Evolutionary conservation across 2,113 vertebrate species (phyloP).

Genomic region (Anas platyrhynchos): DNA sequence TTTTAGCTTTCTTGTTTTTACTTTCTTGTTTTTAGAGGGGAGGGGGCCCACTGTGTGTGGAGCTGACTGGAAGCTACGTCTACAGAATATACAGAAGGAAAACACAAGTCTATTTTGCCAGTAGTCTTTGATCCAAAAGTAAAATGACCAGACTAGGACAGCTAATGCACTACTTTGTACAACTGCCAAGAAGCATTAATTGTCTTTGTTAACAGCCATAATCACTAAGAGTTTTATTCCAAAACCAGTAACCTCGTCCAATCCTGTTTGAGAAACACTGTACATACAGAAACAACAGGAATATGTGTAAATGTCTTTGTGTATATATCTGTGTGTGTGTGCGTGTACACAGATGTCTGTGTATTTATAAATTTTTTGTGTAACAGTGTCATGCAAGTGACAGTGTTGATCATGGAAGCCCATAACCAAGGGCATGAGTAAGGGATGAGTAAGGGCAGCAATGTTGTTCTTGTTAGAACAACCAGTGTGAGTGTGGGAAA

Average conservation of each 20-base stretch:
- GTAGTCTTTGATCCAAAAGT: background rate
- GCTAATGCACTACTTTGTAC: background rate
- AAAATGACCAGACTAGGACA: background rate
- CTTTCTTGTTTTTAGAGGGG: background rate
- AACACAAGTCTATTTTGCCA: background rate
- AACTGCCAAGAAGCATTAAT: background rate
- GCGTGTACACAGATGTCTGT: background rate
- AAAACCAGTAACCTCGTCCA: background rate
- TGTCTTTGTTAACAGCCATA: background rate
- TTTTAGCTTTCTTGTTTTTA: background rate
- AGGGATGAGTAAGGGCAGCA: background rate
- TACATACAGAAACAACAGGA: background rate
- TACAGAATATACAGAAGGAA: background rate
- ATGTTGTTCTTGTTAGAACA: background rate
- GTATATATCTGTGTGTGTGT: background rate
- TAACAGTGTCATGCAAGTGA: background rate
- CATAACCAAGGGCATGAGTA: background rate
- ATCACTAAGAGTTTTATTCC: background rate
- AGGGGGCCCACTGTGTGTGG: background rate
- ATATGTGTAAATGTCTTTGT: background rate
- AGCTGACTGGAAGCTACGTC: background rate
- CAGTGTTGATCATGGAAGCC: background rate
- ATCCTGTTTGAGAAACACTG: background rate
- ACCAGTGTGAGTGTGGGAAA: background rate
- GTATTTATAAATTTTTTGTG: background rate